Percentiles rank a stretch among this genome's conserved stretches.
Conservation (phyloP, 2,888 invertebrate genomes). For the Conistra vaccinii region DNA sequence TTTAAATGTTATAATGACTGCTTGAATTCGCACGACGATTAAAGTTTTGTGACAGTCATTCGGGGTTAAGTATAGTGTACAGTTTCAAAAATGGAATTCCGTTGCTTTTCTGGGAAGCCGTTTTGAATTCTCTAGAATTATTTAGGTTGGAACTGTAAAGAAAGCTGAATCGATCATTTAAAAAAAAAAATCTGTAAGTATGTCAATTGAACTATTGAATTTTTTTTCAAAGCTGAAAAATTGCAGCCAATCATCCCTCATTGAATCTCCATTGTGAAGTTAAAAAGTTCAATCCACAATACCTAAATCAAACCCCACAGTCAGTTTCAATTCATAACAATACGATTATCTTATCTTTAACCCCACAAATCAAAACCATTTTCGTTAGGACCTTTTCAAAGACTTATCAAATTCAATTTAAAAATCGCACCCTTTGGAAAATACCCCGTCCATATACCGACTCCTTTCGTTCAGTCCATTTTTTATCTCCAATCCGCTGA, state of each 20-base stretch:
- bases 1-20: conserved; percentile 72
- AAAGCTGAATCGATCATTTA: not conserved
- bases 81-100: conserved; percentile 35
- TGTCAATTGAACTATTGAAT: too few species aligned
- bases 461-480: conserved; percentile 74
- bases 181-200: not conserved
- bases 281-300: not conserved
- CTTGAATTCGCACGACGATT: conserved; percentile 84
- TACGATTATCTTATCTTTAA: conserved; percentile 76
- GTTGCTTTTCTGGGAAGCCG: not conserved
- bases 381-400: conserved; percentile 72
- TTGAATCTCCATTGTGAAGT: conserved; percentile 13
- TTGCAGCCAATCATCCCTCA: conserved; percentile 6
- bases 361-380: conserved; percentile 80
- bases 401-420: conserved; percentile 81
- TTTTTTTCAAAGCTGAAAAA: not conserved
- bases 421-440: conserved; percentile 80
- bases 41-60: conserved; percentile 55
- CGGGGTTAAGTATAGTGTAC: conserved; percentile 11
- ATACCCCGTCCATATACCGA: conserved; percentile 68
- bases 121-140: not conserved
- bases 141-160: not conserved
- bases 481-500: conserved; percentile 79
- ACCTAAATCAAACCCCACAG: conserved; percentile 42
- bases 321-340: conserved; percentile 69